phyloP scores from a whole-genome alignment of 2,797 vertebrate genomes.

The Momotus momota region DNA sequence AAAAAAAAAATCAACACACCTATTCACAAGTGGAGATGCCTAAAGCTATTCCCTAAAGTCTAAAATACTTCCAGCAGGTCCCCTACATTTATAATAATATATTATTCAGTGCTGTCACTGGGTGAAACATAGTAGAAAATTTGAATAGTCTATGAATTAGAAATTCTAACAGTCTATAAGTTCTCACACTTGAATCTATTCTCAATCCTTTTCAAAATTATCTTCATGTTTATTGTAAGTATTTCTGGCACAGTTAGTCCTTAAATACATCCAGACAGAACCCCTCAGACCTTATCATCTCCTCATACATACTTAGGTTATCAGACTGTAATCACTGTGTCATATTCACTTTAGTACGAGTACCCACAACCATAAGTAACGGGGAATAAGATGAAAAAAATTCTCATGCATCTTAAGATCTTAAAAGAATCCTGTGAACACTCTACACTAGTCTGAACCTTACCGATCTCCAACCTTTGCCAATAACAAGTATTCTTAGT shows the following conservation, averaged over 20 bases:
- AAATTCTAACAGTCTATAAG: background rate
- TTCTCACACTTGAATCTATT: background rate
- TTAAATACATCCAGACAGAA: background rate
- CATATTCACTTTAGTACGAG: background rate
- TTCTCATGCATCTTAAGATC: background rate
- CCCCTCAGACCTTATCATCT: background rate
- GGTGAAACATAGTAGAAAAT: background rate
- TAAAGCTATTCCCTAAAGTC: background rate
- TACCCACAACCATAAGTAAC: background rate
- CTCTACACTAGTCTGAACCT: background rate
- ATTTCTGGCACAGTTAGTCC: background rate
- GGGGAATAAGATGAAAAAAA: background rate
- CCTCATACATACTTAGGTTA: background rate
- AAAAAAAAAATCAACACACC: slow-evolving; percentile 16
- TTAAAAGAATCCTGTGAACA: background rate
- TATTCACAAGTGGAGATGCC: background rate
- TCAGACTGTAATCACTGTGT: background rate
- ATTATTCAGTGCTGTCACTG: background rate
- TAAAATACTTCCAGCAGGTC: background rate
- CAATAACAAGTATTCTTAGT: background rate
- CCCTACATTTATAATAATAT: background rate
- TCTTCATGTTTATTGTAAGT: background rate
- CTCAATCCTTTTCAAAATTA: background rate
- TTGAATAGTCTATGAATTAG: background rate
- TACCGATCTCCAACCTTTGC: background rate